phyloP scores from a whole-genome alignment of 2,113 vertebrate genomes.

The Cryptotis parvus region DNA sequence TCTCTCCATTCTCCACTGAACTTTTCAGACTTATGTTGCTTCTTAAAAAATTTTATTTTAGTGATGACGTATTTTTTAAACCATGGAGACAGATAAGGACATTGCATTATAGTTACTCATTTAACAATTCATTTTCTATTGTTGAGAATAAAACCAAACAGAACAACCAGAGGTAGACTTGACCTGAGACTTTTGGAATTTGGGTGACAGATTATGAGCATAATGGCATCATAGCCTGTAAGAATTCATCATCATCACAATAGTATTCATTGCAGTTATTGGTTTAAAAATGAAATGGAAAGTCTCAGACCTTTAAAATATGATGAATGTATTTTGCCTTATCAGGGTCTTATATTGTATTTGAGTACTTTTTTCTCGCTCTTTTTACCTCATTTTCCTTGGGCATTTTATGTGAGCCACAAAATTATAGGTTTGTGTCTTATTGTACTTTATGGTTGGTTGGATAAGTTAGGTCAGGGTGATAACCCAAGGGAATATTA shows the following conservation, averaged over 20 bases:
- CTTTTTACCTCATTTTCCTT: not conserved
- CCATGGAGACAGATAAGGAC: not conserved
- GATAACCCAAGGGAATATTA: conserved; percentile 72
- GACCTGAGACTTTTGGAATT: not conserved
- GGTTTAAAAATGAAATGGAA: conserved; percentile 66
- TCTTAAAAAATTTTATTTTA: conserved; percentile 20
- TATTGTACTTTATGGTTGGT: conserved; percentile 62
- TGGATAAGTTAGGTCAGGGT: conserved; percentile 57
- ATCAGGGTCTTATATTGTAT: conserved; percentile 42
- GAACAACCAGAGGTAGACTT: not conserved
- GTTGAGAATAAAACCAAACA: not conserved
- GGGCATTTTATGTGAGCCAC: conserved; percentile 56
- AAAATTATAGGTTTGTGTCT: conserved; percentile 67
- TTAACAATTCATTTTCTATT: conserved; percentile 10
- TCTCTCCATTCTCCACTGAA: not conserved
- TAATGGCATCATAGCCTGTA: not conserved
- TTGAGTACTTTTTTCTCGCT: not conserved
- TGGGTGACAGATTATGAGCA: conserved; percentile 6
- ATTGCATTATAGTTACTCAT: not conserved
- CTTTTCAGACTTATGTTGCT: conserved; percentile 23
- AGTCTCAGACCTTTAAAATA: not conserved
- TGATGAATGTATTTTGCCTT: conserved; percentile 41
- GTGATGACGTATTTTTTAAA: conserved; percentile 19
- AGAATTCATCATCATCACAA: not conserved
- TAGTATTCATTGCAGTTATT: not conserved